Percentiles rank a stretch among this genome's conserved stretches.
Conservation (phyloP, 2,888 invertebrate species). For the Leucophora obtusa region DNA sequence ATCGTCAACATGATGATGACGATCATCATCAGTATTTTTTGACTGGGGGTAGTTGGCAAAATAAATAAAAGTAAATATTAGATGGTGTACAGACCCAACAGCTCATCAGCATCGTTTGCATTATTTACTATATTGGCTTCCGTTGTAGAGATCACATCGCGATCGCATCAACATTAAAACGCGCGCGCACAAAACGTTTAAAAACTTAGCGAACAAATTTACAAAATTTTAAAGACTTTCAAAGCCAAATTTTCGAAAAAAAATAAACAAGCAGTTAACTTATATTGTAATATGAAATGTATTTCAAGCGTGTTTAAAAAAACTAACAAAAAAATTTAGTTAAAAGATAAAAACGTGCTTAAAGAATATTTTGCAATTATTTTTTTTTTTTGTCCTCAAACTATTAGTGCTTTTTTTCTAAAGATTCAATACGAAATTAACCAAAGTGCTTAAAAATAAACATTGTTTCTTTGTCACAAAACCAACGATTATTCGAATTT, state of each 20-base stretch:
- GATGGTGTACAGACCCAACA: conserved; percentile 49
- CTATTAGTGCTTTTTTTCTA: conserved; percentile 9
- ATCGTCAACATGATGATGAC: background rate
- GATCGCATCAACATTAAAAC: conserved; percentile 36
- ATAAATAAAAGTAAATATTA: conserved; percentile 12
- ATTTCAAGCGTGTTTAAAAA: conserved; percentile 30
- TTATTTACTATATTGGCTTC: conserved; percentile 65
- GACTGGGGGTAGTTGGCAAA: conserved; percentile 51
- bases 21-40: conserved; percentile 37
- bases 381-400: conserved; percentile 33
- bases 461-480: conserved; percentile 35
- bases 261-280: conserved; percentile 10
- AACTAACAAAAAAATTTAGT: background rate
- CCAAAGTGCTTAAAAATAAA: conserved; percentile 1
- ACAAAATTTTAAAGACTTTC: background rate
- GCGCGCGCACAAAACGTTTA: conserved; percentile 28
- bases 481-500: conserved; percentile 40
- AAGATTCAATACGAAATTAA: conserved; percentile 28
- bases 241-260: conserved; percentile 15
- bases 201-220: conserved; percentile 3
- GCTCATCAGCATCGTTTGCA: conserved; percentile 55
- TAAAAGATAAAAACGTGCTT: conserved; percentile 51
- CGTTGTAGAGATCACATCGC: conserved; percentile 66
- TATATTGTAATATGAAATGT: background rate
- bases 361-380: conserved; percentile 56